Evolutionary conservation across 2,888 invertebrate genomes (phyloP), one percentile per base, ranked within the genome.

Genomic region (Arenicola marina): DNA sequence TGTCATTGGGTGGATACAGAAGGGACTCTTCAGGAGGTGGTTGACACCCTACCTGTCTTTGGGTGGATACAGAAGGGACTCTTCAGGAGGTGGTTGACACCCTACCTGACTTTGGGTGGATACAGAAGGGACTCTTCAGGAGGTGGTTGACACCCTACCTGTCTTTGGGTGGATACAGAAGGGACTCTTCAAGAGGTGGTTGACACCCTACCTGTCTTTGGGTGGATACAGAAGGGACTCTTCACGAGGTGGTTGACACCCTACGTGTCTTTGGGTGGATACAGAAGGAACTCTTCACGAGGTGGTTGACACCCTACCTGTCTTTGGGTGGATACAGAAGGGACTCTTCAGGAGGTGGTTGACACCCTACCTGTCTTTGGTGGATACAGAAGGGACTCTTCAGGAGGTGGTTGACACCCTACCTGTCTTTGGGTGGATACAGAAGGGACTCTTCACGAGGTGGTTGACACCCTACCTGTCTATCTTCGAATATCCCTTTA

Each of bases 351-450:
- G 85, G 77, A 99, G 90, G 86, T 99, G 99, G 84, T 96, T 97
- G 66, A 96, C 87, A 0, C 94, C 94, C 85, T 92, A 96, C 15
- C 93, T 92, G 4, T 99, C 99, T 82, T 97, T 93, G 99, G 86
- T 99, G 99, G 62, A 99, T 89, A 85, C 95, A 97, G 84, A 99
- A 99, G 0, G 99, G 99, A n/a, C 95, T 91, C 83, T 99, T 99
- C 18, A 99, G 85, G 77, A 99, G 90, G 86, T 99, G 99, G 84
- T 96, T 97, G 66, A 96, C 87, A 0, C 94, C 94, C 85, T 92
- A 96, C 15, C 93, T 92, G 4, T 99, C 99, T 82, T 97, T 93
- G 99, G 99, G 86, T 99, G 99, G 62, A 99, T 89, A 85, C 95
- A 97, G 84, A 99, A 99, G 0, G 99, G 99, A n/a, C 95, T 91